Evolutionary conservation across 2,797 vertebrate species (phyloP).

Genomic region (Merluccius polli): DNA sequence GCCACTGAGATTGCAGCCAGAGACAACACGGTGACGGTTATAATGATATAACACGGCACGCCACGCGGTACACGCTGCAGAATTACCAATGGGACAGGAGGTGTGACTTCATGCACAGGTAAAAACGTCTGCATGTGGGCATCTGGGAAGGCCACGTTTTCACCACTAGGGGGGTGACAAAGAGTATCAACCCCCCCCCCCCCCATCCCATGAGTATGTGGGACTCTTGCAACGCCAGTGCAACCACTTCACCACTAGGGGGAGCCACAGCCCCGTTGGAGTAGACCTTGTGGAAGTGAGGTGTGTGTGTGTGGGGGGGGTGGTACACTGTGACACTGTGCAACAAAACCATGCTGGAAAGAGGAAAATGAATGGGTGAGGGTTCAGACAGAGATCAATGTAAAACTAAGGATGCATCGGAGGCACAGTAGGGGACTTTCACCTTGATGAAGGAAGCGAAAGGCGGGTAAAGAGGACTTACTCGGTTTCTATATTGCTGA

Average conservation of each 20-base stretch:
- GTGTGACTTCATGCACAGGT: constrained; percentile 49
- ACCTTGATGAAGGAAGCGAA: constrained; percentile 45
- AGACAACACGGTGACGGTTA: neutral
- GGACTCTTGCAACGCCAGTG: constrained; percentile 3
- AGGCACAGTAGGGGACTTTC: constrained; percentile 30
- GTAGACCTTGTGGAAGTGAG: constrained; percentile 5
- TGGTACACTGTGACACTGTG: neutral
- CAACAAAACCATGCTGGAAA: constrained; percentile 55
- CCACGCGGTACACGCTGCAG: neutral
- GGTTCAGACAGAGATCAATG: constrained; percentile 21
- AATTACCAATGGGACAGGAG: constrained; percentile 21
- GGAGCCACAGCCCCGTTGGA: constrained; percentile 33
- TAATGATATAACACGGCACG: constrained; percentile 5
- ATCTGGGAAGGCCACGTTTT: constrained; percentile 13
- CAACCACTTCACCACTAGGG: constrained; percentile 41
- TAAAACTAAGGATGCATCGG: constrained; percentile 41
- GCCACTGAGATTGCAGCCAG: neutral
- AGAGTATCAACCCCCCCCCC: too few relatives aligned
- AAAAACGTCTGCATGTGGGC: constrained; percentile 12
- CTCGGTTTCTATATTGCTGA: constrained; percentile 76
- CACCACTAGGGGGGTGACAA: neutral
- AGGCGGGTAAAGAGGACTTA: constrained; percentile 64
- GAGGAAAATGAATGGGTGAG: constrained; percentile 37
- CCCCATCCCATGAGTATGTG: neutral
- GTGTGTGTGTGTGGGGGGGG: neutral